phyloP scores from a whole-genome alignment of 1,140 invertebrate species.

The Sminthurides bifidus region DNA sequence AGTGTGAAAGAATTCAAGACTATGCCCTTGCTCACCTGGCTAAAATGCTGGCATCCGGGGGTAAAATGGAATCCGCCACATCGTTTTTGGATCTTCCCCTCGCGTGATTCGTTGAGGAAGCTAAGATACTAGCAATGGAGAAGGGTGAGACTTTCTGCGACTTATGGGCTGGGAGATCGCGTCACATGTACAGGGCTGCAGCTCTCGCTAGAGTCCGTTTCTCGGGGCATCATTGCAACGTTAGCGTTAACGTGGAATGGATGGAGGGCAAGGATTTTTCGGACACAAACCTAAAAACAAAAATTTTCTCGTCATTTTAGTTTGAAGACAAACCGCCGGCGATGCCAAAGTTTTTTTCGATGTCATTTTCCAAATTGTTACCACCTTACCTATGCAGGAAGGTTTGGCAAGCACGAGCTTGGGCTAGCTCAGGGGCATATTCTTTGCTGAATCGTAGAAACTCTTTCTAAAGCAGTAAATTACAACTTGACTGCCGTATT shows the following conservation, averaged over 20 bases:
- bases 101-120: constrained; percentile 27
- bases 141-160: constrained; percentile 31
- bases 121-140: constrained; percentile 31
- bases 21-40: constrained; percentile 30
- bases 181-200: constrained; percentile 31
- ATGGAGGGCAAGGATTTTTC: too few relatives aligned
- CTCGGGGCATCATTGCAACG: constrained; percentile 26
- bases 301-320: too few relatives aligned
- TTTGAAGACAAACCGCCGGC: too few relatives aligned
- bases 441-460: too few relatives aligned
- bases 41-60: constrained; percentile 27
- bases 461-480: too few relatives aligned
- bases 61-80: constrained; percentile 18
- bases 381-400: too few relatives aligned
- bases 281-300: too few relatives aligned
- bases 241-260: not conserved
- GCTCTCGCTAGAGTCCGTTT: constrained; percentile 27
- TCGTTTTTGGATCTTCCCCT: constrained; percentile 15
- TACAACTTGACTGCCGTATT: too few relatives aligned
- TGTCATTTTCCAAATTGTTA: too few relatives aligned
- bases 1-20: constrained; percentile 7
- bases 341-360: too few relatives aligned
- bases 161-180: constrained; percentile 28
- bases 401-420: too few relatives aligned
- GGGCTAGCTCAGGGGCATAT: too few relatives aligned